Percentiles rank a stretch among this genome's conserved stretches.
Conservation (phyloP, 2,113 vertebrate genomes). For the Diadophis punctatus region DNA sequence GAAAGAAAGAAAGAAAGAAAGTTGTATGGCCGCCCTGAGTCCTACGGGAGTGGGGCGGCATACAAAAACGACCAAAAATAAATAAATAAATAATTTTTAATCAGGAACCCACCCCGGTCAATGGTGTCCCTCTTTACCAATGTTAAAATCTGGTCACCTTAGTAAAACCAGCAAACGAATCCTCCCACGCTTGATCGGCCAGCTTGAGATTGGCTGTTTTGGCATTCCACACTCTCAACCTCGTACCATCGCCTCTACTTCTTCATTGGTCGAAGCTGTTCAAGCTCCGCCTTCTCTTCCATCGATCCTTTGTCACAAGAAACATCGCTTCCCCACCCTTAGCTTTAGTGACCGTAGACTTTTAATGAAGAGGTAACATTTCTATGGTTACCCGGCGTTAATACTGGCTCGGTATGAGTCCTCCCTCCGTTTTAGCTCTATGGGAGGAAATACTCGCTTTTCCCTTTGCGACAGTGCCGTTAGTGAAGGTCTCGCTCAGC, state of each 20-base stretch:
- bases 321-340: neutral
- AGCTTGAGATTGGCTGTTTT: neutral
- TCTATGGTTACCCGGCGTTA: neutral
- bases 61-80: too few species aligned
- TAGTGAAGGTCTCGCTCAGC: neutral
- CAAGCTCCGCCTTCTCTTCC: neutral
- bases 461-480: neutral
- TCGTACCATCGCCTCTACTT: neutral
- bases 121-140: too few species aligned
- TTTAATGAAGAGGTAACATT: neutral
- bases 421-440: neutral
- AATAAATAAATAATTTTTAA: too few species aligned
- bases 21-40: too few species aligned
- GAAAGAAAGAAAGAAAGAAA: too few species aligned
- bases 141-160: too few species aligned
- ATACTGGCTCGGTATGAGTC: neutral
- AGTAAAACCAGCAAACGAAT: neutral
- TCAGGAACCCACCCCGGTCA: too few species aligned
- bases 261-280: neutral
- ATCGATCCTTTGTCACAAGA: neutral
- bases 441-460: neutral
- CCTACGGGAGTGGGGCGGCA: too few species aligned
- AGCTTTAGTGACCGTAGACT: neutral
- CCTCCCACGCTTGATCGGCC: neutral
- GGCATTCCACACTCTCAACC: too few species aligned